Conservation (phyloP, 2,113 vertebrate genomes). For the Mus spicilegus region DNA sequence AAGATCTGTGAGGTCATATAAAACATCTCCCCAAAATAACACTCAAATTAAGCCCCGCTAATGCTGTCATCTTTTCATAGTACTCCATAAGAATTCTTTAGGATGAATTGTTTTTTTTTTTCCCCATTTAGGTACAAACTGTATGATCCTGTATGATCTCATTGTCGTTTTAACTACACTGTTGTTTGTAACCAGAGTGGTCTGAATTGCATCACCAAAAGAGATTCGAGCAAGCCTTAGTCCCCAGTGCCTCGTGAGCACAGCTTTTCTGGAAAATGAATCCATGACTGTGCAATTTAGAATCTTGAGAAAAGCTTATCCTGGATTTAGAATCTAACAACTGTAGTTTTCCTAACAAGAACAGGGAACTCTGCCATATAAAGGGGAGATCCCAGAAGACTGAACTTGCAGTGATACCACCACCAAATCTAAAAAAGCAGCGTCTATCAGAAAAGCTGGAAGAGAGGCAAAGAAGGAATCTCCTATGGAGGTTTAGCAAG, state of each 20-base stretch:
- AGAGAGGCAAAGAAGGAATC: background rate
- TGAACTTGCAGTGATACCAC: background rate
- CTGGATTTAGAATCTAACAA: background rate
- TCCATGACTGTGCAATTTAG: background rate
- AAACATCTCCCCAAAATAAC: background rate
- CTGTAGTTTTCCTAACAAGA: background rate
- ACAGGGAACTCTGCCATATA: background rate
- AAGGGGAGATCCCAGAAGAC: background rate
- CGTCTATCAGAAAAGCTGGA: background rate
- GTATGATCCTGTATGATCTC: background rate
- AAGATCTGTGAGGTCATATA: background rate
- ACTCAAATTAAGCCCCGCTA: background rate
- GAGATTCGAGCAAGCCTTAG: background rate
- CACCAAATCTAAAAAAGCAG: background rate
- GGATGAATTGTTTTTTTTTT: background rate
- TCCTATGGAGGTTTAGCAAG: background rate
- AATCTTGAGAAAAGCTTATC: background rate
- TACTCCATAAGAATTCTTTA: background rate
- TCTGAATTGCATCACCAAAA: background rate
- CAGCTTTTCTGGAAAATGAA: background rate
- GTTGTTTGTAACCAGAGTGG: background rate
- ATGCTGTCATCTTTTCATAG: background rate
- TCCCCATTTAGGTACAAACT: background rate
- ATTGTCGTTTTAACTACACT: slow-evolving; percentile 17
- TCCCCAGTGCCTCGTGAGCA: background rate